phyloP scores from a whole-genome alignment of 1,140 invertebrate genomes.

The Brachionus plicatilis region DNA sequence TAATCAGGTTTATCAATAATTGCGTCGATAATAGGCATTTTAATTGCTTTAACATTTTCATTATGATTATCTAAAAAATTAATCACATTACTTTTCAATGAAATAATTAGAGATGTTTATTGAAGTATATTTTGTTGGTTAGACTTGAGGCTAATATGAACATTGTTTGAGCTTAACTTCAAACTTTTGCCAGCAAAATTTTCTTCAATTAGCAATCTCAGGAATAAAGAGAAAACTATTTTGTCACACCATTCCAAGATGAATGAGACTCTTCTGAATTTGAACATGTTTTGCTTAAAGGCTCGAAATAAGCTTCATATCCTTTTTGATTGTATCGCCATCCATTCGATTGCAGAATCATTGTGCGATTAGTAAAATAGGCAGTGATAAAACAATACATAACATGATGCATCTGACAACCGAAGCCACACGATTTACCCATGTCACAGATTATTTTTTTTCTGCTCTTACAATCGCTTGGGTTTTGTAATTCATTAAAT shows the following conservation, averaged over 20 bases:
- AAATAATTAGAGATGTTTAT: too few species aligned
- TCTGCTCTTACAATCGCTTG: constrained; percentile 73
- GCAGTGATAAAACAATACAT: constrained; percentile 93
- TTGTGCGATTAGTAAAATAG: constrained; percentile 84
- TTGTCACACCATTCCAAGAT: too few species aligned
- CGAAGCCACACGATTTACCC: constrained; percentile 95
- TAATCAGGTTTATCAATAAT: constrained; percentile 78
- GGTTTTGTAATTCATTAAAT: constrained; percentile 69
- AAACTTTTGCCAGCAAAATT: too few species aligned
- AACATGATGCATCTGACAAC: constrained; percentile 92
- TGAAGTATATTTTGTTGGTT: too few species aligned
- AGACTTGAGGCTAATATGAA: too few species aligned
- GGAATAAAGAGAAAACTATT: too few species aligned
- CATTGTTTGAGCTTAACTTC: too few species aligned
- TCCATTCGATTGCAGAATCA: constrained; percentile 85
- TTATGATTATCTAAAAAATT: constrained; percentile 59
- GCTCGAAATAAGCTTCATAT: constrained; percentile 82
- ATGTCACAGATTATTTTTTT: constrained; percentile 87
- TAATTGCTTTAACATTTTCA: constrained; percentile 69
- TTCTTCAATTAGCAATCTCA: too few species aligned
- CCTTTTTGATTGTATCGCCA: constrained; percentile 89
- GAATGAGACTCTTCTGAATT: too few species aligned
- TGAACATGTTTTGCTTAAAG: constrained; percentile 77
- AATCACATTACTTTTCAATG: constrained; percentile 8
- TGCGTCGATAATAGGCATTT: constrained; percentile 87